Conservation (phyloP, 2,113 vertebrate genomes). For the Tragelaphus buxtoni region DNA sequence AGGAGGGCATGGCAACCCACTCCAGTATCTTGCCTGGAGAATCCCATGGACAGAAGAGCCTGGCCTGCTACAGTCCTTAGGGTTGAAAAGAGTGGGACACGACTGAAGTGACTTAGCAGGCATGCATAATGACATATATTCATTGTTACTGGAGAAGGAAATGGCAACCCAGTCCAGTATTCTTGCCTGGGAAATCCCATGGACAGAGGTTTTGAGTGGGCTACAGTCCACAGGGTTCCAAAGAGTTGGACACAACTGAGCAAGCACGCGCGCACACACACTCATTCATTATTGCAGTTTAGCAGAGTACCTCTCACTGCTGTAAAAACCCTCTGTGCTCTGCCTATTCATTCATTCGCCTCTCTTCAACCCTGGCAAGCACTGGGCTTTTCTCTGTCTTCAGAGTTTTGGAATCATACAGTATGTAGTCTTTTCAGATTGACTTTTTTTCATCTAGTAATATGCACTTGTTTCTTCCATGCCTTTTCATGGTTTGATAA, state of each 20-base stretch:
- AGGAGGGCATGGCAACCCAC: not conserved
- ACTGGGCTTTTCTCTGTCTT: not conserved
- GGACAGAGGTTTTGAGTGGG: not conserved
- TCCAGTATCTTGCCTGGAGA: not conserved
- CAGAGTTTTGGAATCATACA: not conserved
- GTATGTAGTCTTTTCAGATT: not conserved
- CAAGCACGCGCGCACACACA: not conserved
- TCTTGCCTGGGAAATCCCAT: not conserved
- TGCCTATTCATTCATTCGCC: not conserved
- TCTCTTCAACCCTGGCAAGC: not conserved
- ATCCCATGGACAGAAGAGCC: not conserved
- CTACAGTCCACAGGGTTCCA: not conserved
- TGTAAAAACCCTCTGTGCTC: not conserved
- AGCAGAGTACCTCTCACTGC: not conserved
- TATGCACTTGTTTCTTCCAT: not conserved
- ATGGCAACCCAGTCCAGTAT: not conserved
- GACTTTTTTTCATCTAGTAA: not conserved
- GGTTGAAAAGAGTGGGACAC: not conserved
- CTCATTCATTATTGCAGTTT: not conserved
- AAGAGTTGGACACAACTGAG: not conserved
- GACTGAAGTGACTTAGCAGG: not conserved
- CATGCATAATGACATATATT: not conserved
- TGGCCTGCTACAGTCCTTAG: not conserved
- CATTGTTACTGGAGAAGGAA: not conserved
- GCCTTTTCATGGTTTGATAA: not conserved